phyloP scores from a whole-genome alignment of 2,797 vertebrate genomes.

The Menidia menidia region DNA sequence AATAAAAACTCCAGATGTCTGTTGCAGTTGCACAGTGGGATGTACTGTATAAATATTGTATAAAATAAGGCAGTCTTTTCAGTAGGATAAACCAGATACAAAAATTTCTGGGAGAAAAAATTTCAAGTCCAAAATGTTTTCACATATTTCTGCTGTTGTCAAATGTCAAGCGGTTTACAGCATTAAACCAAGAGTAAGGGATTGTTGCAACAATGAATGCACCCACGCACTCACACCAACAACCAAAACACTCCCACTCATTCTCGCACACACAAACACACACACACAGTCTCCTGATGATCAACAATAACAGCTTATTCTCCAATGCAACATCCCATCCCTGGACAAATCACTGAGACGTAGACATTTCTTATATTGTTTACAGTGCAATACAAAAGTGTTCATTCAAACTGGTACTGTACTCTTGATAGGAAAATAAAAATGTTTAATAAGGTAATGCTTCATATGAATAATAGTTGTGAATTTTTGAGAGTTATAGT shows the following conservation, averaged over 20 bases:
- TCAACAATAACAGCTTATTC: constrained; percentile 83
- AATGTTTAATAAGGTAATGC: constrained; percentile 86
- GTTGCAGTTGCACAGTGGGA: constrained; percentile 85
- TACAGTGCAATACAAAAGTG: constrained; percentile 93
- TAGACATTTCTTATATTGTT: constrained; percentile 85
- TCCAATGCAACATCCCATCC: constrained; percentile 84
- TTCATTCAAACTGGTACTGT: constrained; percentile 89
- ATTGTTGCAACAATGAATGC: constrained; percentile 76
- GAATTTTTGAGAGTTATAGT: constrained; percentile 83
- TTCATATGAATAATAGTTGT: constrained; percentile 86
- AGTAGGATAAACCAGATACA: constrained; percentile 89
- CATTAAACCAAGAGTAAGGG: constrained; percentile 76
- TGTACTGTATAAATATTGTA: constrained; percentile 95
- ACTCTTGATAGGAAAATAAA: constrained; percentile 92
- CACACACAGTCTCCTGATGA: constrained; percentile 64
- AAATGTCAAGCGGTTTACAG: constrained; percentile 80
- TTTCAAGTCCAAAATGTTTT: constrained; percentile 84
- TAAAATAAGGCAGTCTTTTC: constrained; percentile 96
- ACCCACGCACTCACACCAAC: constrained; percentile 50
- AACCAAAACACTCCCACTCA: constrained; percentile 22
- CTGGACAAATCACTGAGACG: constrained; percentile 85
- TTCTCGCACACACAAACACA: constrained; percentile 23
- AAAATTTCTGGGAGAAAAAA: constrained; percentile 85
- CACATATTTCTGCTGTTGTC: constrained; percentile 84
- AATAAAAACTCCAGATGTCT: constrained; percentile 86